These are phyloP conservation scores for Geodia barretti DNA, from an alignment of 37 sponge, comb jelly and placozoan species.

Conservation along the genomic window DNA sequence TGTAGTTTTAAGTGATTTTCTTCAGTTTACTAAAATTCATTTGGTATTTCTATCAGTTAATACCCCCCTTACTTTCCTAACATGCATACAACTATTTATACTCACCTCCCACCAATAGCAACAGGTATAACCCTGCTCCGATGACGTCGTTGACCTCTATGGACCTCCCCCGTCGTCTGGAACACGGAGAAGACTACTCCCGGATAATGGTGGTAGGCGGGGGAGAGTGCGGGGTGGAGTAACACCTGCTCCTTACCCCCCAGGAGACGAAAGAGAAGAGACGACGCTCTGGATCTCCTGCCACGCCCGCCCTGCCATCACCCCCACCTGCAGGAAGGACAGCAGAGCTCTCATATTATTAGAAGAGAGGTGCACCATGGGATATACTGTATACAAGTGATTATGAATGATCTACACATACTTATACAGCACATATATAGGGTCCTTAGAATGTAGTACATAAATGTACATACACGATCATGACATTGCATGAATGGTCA, in stretches of 20 bases:
- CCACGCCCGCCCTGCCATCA: slow-evolving; percentile 35
- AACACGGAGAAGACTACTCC: slow-evolving; percentile 75
- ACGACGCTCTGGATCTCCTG: slow-evolving; percentile 64
- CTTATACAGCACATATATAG: no score
- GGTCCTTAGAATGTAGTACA: no score
- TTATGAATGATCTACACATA: no score
- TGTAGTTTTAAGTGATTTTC: no score
- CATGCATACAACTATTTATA: slow-evolving; percentile 24
- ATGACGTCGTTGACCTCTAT: background rate
- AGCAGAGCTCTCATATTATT: no score
- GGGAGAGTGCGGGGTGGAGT: slow-evolving; percentile 54
- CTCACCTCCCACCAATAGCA: slow-evolving; percentile 73
- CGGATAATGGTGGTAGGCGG: slow-evolving; percentile 30
- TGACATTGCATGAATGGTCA: no score
- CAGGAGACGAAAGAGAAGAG: slow-evolving; percentile 26
- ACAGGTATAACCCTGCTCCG: slow-evolving; percentile 16
- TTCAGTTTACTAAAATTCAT: no score
- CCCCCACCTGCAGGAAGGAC: slow-evolving; percentile 7
- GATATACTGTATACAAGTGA: no score
- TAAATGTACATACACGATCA: no score
- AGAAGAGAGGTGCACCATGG: no score
- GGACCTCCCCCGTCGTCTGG: slow-evolving; percentile 7
- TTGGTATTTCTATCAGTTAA: no score
- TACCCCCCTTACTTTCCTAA: no score
- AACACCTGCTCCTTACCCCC: slow-evolving; percentile 64